These are phyloP conservation scores for Pangasius sanitwongsei DNA, from an alignment of 2,797 vertebrate species.

Conservation along the genomic window DNA sequence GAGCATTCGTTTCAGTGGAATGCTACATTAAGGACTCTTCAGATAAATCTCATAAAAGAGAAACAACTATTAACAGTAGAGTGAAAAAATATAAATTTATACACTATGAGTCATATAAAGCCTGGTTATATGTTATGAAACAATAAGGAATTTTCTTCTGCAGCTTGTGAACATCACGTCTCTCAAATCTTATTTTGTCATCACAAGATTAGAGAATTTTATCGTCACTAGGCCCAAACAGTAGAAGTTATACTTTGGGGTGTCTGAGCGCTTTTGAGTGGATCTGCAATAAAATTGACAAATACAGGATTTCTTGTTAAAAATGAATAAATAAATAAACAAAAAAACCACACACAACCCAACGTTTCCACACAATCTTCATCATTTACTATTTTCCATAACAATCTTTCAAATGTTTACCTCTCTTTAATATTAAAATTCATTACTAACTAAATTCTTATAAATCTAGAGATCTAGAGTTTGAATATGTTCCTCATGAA, in stretches of 20 bases:
- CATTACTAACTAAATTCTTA: background rate
- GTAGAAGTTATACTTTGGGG: background rate
- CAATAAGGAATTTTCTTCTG: background rate
- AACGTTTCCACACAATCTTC: background rate
- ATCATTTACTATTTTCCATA: background rate
- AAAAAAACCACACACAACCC: background rate
- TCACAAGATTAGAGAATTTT: background rate
- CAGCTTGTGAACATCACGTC: background rate
- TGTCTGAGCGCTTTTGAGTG: background rate
- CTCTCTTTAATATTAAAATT: background rate
- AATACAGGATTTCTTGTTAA: background rate
- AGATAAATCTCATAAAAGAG: background rate
- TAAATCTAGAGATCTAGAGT: background rate
- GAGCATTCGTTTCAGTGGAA: slow-evolving; percentile 16
- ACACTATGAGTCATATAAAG: background rate
- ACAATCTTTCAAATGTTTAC: background rate
- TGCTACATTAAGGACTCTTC: background rate
- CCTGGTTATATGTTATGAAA: background rate
- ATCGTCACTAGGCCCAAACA: background rate
- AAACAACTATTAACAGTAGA: background rate
- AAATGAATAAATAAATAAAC: background rate
- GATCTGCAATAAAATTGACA: background rate
- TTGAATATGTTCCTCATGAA: background rate
- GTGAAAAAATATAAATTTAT: background rate
- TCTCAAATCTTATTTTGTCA: background rate